Evolutionary conservation across 2,797 vertebrate species (phyloP).

Genomic region (Dipus sagitta): DNA sequence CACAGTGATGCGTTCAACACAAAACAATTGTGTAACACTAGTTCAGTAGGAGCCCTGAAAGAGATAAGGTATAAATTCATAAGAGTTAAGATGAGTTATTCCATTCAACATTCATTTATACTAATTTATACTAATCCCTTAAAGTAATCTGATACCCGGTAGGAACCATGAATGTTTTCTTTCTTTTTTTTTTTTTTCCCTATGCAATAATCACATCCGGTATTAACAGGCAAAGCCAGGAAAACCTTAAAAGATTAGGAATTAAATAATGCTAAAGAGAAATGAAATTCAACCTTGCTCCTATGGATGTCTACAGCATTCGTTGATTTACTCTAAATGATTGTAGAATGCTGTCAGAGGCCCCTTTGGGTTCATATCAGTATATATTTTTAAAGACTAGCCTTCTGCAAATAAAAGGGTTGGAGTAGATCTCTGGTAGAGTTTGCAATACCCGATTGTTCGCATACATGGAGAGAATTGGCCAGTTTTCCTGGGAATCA

Average conservation of each 20-base stretch:
- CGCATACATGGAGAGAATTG: background rate
- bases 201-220: conserved; percentile 13
- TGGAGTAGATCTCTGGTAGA: background rate
- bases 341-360: conserved; percentile 43
- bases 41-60: background rate
- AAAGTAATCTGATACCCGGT: conserved; percentile 2
- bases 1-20: background rate
- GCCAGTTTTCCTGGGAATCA: background rate
- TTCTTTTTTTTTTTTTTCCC: conserved; percentile 49
- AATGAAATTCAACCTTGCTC: conserved; percentile 51
- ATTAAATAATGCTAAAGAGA: conserved; percentile 53
- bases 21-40: background rate
- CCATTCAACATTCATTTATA: conserved; percentile 33
- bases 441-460: background rate
- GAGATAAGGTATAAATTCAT: conserved; percentile 9
- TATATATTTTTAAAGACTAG: conserved; percentile 47
- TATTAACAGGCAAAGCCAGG: conserved; percentile 48
- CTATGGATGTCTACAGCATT: conserved; percentile 43
- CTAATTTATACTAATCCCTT: conserved; percentile 42
- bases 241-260: conserved; percentile 26
- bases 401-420: conserved; percentile 52
- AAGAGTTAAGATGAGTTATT: background rate
- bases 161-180: conserved; percentile 22
- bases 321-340: conserved; percentile 67
- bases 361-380: conserved; percentile 42